Evolutionary conservation across 2,113 vertebrate species (phyloP).

Genomic region (Amblyornis subalaris): DNA sequence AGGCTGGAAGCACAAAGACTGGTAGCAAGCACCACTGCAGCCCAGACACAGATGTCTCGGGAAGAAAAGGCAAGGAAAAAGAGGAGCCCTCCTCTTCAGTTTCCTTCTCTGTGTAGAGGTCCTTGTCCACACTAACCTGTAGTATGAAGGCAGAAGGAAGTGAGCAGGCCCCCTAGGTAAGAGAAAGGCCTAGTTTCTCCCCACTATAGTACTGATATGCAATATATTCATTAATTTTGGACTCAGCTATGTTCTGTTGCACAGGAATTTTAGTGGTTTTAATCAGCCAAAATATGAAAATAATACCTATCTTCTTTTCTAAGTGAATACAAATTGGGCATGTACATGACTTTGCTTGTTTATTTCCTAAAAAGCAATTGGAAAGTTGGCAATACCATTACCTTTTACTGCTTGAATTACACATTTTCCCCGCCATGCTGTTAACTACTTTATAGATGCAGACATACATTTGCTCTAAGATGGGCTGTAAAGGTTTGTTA

Average conservation of each 20-base stretch:
- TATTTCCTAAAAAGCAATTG: background rate
- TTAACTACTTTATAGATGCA: background rate
- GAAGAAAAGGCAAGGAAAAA: background rate
- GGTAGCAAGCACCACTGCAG: background rate
- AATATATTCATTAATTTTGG: background rate
- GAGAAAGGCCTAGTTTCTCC: background rate
- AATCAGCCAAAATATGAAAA: background rate
- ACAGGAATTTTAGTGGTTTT: background rate
- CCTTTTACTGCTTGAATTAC: background rate
- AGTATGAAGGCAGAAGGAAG: background rate
- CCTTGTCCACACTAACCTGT: background rate
- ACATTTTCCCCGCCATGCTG: background rate
- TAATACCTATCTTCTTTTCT: background rate
- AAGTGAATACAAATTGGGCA: background rate
- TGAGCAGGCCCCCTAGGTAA: accelerated
- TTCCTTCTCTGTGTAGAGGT: background rate
- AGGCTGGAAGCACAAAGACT: background rate
- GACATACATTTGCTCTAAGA: background rate
- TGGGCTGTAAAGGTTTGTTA: background rate
- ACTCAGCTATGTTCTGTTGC: background rate
- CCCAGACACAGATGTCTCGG: background rate
- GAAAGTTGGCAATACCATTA: background rate
- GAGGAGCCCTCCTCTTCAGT: background rate
- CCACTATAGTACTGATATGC: background rate
- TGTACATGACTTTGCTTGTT: background rate